Evolutionary conservation across 2,888 invertebrate genomes (phyloP), one percentile per base, ranked within the genome.

Genomic region (Thecocarcelia acutangulata): DNA sequence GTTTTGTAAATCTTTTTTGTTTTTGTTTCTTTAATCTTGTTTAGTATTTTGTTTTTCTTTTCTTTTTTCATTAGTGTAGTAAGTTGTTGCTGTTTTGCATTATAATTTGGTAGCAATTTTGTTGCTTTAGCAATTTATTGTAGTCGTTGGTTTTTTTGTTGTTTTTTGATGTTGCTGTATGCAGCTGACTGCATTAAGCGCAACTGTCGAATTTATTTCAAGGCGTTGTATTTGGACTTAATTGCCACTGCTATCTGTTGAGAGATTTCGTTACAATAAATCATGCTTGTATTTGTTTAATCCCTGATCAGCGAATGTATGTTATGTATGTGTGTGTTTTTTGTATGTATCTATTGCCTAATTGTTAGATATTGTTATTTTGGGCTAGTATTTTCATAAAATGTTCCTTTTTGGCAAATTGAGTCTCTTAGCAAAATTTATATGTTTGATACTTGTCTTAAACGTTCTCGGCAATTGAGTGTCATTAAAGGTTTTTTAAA

Each of bases 201-300:
- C 74, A 82, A 74, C 69, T 82, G 82, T 82, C 82, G 66, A 77
- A 74, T 82, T 82, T 82, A 82, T 78, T 78, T 64, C 70, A 78
- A 78, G 82, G 78, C 82, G 82, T 82, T 78, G 66, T 74, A 78
- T 64, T 82, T 78, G 46, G 82, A 78, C 82, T 82, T 82, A 82
- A 82, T 82, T 82, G 82, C 82, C 82, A 74, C 69, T 44, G 15
- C 73, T 74, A 63, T 76, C 76, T 77, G 68, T 63, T 50, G 59
- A 37, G 78, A 82, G 69, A 78, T 70, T 82, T 82, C 44, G 64
- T 74, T 82, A 48, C 70, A 74, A 74, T 69, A 76, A 72, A 66
- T 74, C 66, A 72, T 68, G 64, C 68, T 82, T 78, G 63, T 56
- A 64, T 68, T 74, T 59, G 12, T 56, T 76, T 64, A 75, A 70